Base-by-base conservation (phyloP, 2,888 invertebrate species). In the Stenchaetothrips biformis region DNA sequence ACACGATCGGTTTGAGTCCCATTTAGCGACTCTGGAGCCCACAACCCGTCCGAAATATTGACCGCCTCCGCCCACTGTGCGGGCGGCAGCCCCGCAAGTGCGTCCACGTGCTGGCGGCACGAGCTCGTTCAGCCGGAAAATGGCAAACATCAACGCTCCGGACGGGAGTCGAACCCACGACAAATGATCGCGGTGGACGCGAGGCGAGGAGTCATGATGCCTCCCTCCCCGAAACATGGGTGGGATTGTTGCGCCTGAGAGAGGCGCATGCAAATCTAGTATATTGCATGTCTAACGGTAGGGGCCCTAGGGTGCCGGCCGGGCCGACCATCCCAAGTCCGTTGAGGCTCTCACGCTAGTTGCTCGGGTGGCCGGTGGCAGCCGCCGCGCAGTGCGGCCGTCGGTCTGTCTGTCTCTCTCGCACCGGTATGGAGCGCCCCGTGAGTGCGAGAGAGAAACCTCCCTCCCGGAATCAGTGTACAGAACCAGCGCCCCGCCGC, bases 261-360 rank as follows among this genome's bases (percentile, higher is more conserved):
- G 59, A 74, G 25, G 67, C 67, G 21, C 67, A 74, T 74, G 67
- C 67, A 74, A 25, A 74, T 74, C 67, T 74, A 74, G 67, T 74
- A 25, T 74, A 74, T 25, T 74, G 67, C 67, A 74, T 74, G 67
- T 25, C 21, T 74, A 74, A 74, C 67, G 67, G 67, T 7, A 74
- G 67, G 67, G 21, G n/a, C 62, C 67, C 67, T 4, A 7, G 21
- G 67, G 21, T 2, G 21, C 67, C 67, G 53, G 53, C 67, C 67
- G 11, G 9, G 67, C 21, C 67, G 8, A 13, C 67, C 67, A 37
- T 37, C 2, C 37, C 37, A 37, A 37, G 37, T 37, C 37, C 21
- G 67, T 74, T 25, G 11, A 7, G 21, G 67, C 21, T 74, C 67
- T 25, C 67, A 74, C 67, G 67, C 67, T 25, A 74, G 67, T 74